Evolutionary conservation across 1,140 invertebrate genomes (phyloP).

Genomic region (Agraylea sexmaculata): DNA sequence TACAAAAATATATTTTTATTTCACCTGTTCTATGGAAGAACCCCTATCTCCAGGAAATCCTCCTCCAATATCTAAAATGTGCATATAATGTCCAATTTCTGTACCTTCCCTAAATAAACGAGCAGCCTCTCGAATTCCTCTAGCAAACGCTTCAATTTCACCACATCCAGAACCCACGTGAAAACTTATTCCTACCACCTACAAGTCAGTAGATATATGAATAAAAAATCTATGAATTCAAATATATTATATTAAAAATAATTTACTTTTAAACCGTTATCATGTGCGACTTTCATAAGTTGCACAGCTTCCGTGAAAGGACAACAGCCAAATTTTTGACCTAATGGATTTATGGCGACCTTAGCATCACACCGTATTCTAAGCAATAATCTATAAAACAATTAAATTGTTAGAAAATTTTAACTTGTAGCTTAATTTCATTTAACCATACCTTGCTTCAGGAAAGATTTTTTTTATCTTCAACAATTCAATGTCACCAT

Average conservation of each 20-base stretch:
- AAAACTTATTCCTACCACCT: constrained; percentile 76
- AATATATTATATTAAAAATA: constrained; percentile 1
- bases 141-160: constrained; percentile 58
- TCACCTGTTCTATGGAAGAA: constrained; percentile 50
- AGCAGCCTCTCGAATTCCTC: constrained; percentile 57
- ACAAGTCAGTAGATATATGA: constrained; percentile 1
- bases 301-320: constrained; percentile 61
- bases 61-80: constrained; percentile 74
- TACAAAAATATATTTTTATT: background rate
- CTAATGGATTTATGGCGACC: constrained; percentile 75
- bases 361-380: constrained; percentile 85
- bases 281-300: constrained; percentile 63
- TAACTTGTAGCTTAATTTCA: constrained; percentile 2
- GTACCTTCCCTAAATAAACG: constrained; percentile 58
- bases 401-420: constrained; percentile 14
- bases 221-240: background rate
- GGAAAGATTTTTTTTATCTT: constrained; percentile 82
- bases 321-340: constrained; percentile 93
- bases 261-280: constrained; percentile 27
- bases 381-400: constrained; percentile 61
- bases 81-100: constrained; percentile 56
- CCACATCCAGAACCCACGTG: constrained; percentile 79
- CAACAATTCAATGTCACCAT: constrained; percentile 85
- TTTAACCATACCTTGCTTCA: constrained; percentile 55
- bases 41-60: constrained; percentile 70